These are phyloP conservation scores for Mythimna lalbum DNA, from an alignment of 2,888 invertebrate genomes.

Conservation along the genomic window DNA sequence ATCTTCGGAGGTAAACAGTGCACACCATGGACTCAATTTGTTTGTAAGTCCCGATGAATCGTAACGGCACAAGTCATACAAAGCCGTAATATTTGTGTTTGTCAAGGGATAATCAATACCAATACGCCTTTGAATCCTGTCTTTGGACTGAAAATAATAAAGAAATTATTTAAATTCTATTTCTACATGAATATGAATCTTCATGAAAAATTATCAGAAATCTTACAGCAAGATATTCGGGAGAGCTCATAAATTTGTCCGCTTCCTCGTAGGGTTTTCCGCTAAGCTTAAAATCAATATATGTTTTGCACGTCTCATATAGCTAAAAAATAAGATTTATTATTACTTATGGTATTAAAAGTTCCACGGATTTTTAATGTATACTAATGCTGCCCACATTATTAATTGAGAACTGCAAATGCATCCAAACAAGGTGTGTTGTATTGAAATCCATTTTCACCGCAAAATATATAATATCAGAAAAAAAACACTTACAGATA, in stretches of 20 bases:
- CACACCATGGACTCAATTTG: constrained; percentile 94
- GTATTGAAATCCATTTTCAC: no score
- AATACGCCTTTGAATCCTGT: constrained; percentile 88
- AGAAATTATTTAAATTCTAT: neutral
- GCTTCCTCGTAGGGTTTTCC: constrained; percentile 66
- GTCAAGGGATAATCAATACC: constrained; percentile 84
- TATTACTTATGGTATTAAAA: neutral
- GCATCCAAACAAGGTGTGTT: neutral
- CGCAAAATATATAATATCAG: neutral
- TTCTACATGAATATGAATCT: neutral
- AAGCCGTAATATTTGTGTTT: constrained; percentile 89
- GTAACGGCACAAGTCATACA: constrained; percentile 95
- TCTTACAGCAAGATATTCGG: constrained; percentile 80
- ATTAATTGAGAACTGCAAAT: neutral
- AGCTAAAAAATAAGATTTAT: constrained; percentile 72
- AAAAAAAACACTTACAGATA: constrained; percentile 66
- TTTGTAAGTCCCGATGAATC: constrained; percentile 91
- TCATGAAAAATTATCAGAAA: constrained; percentile 36
- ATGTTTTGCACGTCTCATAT: constrained; percentile 83
- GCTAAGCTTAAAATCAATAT: constrained; percentile 78
- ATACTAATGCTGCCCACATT: no score
- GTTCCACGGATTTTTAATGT: no score
- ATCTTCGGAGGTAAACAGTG: constrained; percentile 93
- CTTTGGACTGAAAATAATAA: constrained; percentile 77
- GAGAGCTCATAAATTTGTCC: constrained; percentile 71